A percentile compares a stretch with the other conserved stretches of the same genome.
phyloP scores from a whole-genome alignment of 1,140 invertebrate species.

The Temnothorax curvispinosus region DNA sequence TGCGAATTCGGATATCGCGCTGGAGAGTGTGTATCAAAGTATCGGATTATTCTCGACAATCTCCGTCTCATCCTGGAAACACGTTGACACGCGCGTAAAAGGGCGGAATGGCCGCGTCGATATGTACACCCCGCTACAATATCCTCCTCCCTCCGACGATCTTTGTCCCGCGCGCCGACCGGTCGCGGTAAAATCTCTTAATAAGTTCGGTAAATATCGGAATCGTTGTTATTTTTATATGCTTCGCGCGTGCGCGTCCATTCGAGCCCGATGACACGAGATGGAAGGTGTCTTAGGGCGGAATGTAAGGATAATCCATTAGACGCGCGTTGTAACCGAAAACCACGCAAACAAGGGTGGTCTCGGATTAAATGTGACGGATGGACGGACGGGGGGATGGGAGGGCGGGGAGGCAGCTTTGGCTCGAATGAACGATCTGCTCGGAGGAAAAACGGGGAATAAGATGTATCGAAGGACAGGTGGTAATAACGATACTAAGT shows the following conservation, averaged over 20 bases:
- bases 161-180: neutral
- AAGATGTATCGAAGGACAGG: constrained; percentile 67
- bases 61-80: constrained; percentile 26
- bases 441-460: constrained; percentile 32
- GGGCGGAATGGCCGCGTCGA: constrained; percentile 17
- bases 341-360: constrained; percentile 84
- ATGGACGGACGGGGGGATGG: constrained; percentile 57
- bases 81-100: constrained; percentile 35
- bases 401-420: neutral
- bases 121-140: neutral
- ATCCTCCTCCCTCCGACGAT: neutral
- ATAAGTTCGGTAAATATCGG: constrained; percentile 82
- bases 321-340: constrained; percentile 84
- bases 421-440: constrained; percentile 17
- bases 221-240: constrained; percentile 83
- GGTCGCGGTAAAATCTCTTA: constrained; percentile 76
- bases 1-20: neutral
- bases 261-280: constrained; percentile 63
- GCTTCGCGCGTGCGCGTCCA: constrained; percentile 66
- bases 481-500: constrained; percentile 48
- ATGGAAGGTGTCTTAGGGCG: constrained; percentile 68
- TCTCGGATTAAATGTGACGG: constrained; percentile 83
- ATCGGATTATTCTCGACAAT: constrained; percentile 25
- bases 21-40: neutral
- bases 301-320: constrained; percentile 84